Base-by-base conservation (phyloP, 2,113 vertebrate genomes). In the Acrocephalus arundinaceus region DNA sequence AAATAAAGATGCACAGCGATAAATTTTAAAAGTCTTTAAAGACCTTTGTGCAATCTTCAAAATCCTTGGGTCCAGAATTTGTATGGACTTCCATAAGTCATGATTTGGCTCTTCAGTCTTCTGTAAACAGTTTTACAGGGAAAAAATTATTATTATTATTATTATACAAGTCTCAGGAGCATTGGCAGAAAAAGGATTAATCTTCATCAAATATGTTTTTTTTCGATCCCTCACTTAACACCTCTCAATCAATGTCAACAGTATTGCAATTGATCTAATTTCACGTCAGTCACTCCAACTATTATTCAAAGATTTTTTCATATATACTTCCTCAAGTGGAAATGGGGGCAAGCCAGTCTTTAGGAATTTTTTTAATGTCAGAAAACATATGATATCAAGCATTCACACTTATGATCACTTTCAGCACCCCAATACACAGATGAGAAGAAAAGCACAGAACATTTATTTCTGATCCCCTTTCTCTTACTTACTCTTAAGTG, bases 191-290 rank as follows among this genome's bases (percentile, higher is more conserved):
- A 93, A 93, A 63, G 22, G 46, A 90, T 89, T 83, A 67, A 65
- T 87, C 94, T 92, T 83, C 46, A 92, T 85, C 52, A 66, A 92
- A 14, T 75, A 76, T 16, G 37, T 0, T 41, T 96, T 96, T 96
- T 79, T 86, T 89, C 80, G 78, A 93, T 76, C 41, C 58, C 51
- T 46, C 78, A 81, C 70, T 77, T 92, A 87, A 73, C 76, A 77
- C 37, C 65, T 52, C 70, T 91, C 83, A 87, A 75, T 92, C 92
- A 96, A 68, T 63, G 77, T 46, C 75, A 87, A 63, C 67, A 51
- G 49, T 62, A 86, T 3, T 77, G 71, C 62, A 80, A 84, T 39
- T 73, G 63, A 91, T 78, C 52, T 85, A 16, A 70, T 82, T 85
- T 82, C 46, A 10, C 11, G 59, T 73, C 90, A 90, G 23, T 77